phyloP scores from a whole-genome alignment of 2,888 invertebrate species.

The Melieria picta region DNA sequence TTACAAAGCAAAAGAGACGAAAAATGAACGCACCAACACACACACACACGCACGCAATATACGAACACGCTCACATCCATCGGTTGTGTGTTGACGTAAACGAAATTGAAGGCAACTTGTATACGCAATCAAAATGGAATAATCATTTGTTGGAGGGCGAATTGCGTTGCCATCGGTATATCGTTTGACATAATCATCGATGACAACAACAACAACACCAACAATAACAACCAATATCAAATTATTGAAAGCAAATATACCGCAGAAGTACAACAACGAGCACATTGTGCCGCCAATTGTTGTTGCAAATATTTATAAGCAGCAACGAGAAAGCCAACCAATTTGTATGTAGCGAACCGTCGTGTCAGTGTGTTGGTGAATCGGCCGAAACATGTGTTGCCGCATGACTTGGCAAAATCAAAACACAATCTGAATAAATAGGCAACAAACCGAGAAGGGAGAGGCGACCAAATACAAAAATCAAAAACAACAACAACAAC shows the following conservation, averaged over 20 bases:
- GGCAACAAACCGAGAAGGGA: background rate
- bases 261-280: conserved; percentile 7
- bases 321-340: background rate
- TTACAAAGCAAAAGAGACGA: background rate
- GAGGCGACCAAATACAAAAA: background rate
- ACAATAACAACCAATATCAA: background rate
- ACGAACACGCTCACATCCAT: background rate
- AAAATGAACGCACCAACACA: background rate
- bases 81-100: no score
- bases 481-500: background rate
- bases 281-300: conserved; percentile 2
- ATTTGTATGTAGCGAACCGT: background rate
- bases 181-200: conserved; percentile 25
- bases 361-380: background rate
- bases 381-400: conserved; percentile 27
- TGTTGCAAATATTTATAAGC: background rate
- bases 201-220: conserved; percentile 6
- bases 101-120: background rate
- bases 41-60: background rate
- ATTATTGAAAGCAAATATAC: no score
- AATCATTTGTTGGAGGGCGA: conserved; percentile 32
- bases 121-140: conserved; percentile 25
- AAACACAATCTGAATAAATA: conserved; percentile 32
- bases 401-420: conserved; percentile 35
- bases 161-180: background rate